Evolutionary conservation across 2,113 vertebrate species (phyloP), one percentile per base, ranked within the genome.

Genomic region (Lasiurus cinereus): DNA sequence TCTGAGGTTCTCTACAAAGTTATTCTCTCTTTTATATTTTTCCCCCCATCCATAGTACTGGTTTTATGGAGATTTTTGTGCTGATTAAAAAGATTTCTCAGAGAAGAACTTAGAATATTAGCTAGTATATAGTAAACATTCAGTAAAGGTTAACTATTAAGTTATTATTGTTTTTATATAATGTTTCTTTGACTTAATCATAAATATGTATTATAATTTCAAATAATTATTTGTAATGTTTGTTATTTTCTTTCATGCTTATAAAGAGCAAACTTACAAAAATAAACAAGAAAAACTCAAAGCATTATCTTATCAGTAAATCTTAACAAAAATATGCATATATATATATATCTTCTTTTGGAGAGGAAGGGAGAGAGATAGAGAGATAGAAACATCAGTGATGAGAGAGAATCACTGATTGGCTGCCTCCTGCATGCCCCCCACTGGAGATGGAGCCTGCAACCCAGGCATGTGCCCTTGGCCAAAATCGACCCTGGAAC

Each of bases 121-220:
- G 7, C 43, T 74, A 50, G 5, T 67, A 78, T 15, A 46, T 21
- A 73, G 36, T 59, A 76, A 82, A 69, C 18, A 90, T 64, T 50
- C 33, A 83, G 14, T 87, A 72, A 43, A 87, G 1, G 0, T 54
- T 94, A 86, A 8, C 4, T 80, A 59, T 90, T 77, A 29, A 59
- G 56, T 27, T 33, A 31, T 59, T 59, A 50, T 74, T 48, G 4
- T 27, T 13, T 13, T 74, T 33, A 8, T 27, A 27, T 77, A 77
- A 29, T 39, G 70, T 85, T 87, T 77, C 5, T 90, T 92, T 93
- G 39, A 85, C 6, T 27, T 86, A 74, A 70, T 36, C 3, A 14
- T 84, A 74, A 93, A 73, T 76, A 59, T 46, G 2, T 56, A 8
- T 94, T 91, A 66, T 70, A 76, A 43, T 79, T 88, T 62, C 64